phyloP scores from a whole-genome alignment of 2,113 vertebrate genomes.

The Crotalus viridis region DNA sequence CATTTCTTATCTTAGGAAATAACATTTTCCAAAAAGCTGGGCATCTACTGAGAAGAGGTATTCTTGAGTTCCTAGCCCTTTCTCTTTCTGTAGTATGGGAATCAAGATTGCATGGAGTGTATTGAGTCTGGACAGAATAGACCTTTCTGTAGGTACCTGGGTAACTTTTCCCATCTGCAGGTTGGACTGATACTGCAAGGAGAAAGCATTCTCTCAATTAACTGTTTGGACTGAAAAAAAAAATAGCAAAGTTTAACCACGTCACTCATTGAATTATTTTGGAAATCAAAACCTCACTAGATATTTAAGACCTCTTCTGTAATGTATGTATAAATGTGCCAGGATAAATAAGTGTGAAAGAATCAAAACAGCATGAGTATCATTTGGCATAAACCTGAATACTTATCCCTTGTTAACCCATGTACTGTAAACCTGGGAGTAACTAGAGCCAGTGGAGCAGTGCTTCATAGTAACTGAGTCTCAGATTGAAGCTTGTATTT shows the following conservation, averaged over 20 bases:
- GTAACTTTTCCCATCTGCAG: not conserved
- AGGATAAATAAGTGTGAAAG: not conserved
- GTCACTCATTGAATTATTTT: not conserved
- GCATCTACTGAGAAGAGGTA: not conserved
- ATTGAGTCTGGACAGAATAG: not conserved
- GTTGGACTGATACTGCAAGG: not conserved
- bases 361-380: not conserved
- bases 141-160: not conserved
- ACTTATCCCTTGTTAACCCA: not conserved
- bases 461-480: not conserved
- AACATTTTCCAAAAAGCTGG: not conserved
- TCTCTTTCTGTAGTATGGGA: not conserved
- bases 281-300: not conserved
- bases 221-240: not conserved
- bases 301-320: not conserved
- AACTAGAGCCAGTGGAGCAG: too few relatives aligned
- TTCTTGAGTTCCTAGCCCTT: not conserved
- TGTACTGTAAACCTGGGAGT: too few relatives aligned
- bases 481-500: not conserved
- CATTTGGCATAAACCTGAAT: not conserved
- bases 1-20: not conserved
- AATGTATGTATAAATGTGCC: not conserved
- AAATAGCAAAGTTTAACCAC: not conserved
- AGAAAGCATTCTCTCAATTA: not conserved
- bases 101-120: not conserved